Base-by-base conservation (phyloP, 2,888 invertebrate species). In the Pseudococcus viburni region DNA sequence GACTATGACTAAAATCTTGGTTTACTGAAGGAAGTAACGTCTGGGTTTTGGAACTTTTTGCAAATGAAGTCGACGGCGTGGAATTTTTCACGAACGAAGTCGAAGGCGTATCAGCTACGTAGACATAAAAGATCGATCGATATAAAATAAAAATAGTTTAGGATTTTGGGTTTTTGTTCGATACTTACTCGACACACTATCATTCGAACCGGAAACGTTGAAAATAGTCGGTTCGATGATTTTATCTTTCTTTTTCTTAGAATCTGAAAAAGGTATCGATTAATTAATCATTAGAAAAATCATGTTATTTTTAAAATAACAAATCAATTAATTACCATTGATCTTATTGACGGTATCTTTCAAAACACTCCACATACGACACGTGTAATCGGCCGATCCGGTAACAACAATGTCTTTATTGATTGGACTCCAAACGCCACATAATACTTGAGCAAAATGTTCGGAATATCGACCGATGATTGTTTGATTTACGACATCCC, bases 351-450 rank as follows among this genome's bases (percentile, higher is more conserved):
- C 73, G 4, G 92, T 92, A 91, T 94, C 92, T 88, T 93, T 91
- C 0, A 92, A 92, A 0, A 93, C 90, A 86, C 93, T 92, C 96
- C 96, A 96, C 80, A 94, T 91, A 0, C 94, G 93, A n/a, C 96
- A 91, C 0, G 94, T 93, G 90, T 92, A 93, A 92, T 96, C 96
- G 48, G 93, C 93, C 5, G 95, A 94, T 2, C 95, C 95, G 3
- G 94, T 94, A 89, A 96, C 92, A 42, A 95, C 93, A 48, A 93
- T 91, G 91, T 94, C 93, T 12, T 93, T 92, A 90, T 95, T 93
- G 55, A 93, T 90, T 5, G 94, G 93, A 91, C 94, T 94, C 95
- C 96, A 96, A 90, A 93, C 91, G 64, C 94, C 93, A 89, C 93
- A 92, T 86, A 95, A 91, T 55, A 94, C 91, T 51, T 93, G 91